Evolutionary conservation across 2,888 invertebrate genomes (phyloP).

Genomic region (Microchrysa polita): DNA sequence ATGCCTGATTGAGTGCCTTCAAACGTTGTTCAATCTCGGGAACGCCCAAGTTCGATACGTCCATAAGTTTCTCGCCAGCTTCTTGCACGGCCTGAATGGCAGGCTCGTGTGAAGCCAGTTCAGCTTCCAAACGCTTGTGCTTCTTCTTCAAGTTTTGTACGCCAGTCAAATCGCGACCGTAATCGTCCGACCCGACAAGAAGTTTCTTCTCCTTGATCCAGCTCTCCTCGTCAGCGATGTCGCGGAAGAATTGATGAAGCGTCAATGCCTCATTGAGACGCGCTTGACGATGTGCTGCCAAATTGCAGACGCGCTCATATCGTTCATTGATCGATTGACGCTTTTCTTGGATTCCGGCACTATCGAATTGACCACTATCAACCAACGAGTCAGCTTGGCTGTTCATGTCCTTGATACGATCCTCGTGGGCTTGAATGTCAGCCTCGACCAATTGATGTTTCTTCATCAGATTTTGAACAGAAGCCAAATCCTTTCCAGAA

Average conservation of each 20-base stretch:
- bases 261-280: conserved; percentile 96
- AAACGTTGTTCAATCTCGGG: conserved; percentile 90
- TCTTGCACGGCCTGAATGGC: conserved; percentile 94
- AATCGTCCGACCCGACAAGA: conserved; percentile 96
- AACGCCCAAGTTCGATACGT: conserved; percentile 90
- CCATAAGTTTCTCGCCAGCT: conserved; percentile 91
- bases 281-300: conserved; percentile 91
- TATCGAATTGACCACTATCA: conserved; percentile 97
- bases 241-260: conserved; percentile 98
- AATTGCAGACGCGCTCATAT: conserved; percentile 91
- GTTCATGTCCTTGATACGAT: conserved; percentile 94
- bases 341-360: conserved; percentile 93
- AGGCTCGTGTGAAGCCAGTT: conserved; percentile 96
- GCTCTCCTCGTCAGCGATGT: conserved; percentile 99
- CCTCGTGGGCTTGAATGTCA: conserved; percentile 96
- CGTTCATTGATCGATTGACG: conserved; percentile 96
- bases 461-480: conserved; percentile 98
- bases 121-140: conserved; percentile 98
- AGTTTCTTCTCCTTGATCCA: conserved; percentile 99
- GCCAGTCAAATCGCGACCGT: conserved; percentile 96
- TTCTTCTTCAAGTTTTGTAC: conserved; percentile 99
- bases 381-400: conserved; percentile 94
- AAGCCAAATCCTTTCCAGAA: conserved; percentile 96
- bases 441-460: conserved; percentile 98
- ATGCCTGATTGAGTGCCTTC: conserved; percentile 87